Evolutionary conservation across 1,140 invertebrate genomes (phyloP).

Genomic region (Lucilia cuprina): DNA sequence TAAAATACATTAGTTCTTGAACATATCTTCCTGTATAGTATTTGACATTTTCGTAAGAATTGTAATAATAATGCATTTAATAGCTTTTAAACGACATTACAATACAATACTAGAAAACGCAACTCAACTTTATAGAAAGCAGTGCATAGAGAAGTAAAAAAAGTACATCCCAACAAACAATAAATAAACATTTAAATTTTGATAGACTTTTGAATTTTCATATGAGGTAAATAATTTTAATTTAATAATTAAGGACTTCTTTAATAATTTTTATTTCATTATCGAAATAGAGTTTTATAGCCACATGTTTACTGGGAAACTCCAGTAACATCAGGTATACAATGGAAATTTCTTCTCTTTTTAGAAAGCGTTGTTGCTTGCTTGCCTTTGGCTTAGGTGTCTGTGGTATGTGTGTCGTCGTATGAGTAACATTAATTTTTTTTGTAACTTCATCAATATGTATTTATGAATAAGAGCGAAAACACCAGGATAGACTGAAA

Average conservation of each 20-base stretch:
- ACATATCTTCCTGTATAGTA: not conserved
- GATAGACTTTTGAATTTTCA: no score
- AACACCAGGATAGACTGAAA: no score
- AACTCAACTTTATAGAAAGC: not conserved
- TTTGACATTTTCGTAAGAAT: not conserved
- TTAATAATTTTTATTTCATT: no score
- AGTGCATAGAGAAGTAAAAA: not conserved
- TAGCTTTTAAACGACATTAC: constrained; percentile 3
- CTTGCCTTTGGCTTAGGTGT: not conserved
- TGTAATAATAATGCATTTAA: not conserved
- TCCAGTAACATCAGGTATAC: not conserved
- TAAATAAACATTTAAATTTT: no score
- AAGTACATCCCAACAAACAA: not conserved
- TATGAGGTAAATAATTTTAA: no score
- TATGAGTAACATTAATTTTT: not conserved
- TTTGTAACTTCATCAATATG: no score
- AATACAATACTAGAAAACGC: not conserved
- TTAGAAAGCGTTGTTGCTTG: not conserved
- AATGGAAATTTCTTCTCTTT: not conserved
- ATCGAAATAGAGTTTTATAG: no score
- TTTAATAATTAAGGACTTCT: no score
- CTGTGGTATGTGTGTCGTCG: not conserved
- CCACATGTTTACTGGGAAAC: no score
- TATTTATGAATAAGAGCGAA: no score
- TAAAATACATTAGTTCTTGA: no score